Evolutionary conservation across 64 coral and sea anemone species (phyloP).

Genomic region (Orbicella faveolata): DNA sequence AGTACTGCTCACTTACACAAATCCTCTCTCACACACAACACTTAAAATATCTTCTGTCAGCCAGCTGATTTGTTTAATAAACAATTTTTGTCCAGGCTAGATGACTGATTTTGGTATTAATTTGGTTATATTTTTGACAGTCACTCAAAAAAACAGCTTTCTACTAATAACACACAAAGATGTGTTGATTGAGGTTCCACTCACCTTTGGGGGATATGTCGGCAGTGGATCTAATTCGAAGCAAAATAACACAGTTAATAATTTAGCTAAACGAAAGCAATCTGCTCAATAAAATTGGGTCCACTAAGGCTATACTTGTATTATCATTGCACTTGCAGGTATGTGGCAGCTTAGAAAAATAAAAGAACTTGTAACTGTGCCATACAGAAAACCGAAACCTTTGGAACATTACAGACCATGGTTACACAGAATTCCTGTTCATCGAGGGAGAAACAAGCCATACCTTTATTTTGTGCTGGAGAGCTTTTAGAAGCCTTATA

Average conservation of each 20-base stretch:
- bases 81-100: too few relatives aligned
- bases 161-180: too few relatives aligned
- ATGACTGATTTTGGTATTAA: too few relatives aligned
- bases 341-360: conserved; percentile 21
- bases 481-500: background rate
- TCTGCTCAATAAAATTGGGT: background rate
- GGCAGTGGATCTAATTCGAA: background rate
- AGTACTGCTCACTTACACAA: too few relatives aligned
- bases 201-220: background rate
- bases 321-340: too few relatives aligned
- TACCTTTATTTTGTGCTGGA: background rate
- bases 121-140: too few relatives aligned
- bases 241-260: background rate
- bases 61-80: too few relatives aligned
- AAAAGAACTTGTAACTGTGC: background rate
- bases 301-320: background rate
- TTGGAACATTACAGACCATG: background rate
- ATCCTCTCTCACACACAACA: too few relatives aligned
- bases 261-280: too few relatives aligned
- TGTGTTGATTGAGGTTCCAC: background rate
- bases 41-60: too few relatives aligned
- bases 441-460: background rate
- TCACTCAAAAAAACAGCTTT: too few relatives aligned
- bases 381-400: background rate
- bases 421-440: background rate